These are phyloP conservation scores for Megalops atlanticus DNA, from an alignment of 2,113 vertebrate genomes.

Conservation along the genomic window DNA sequence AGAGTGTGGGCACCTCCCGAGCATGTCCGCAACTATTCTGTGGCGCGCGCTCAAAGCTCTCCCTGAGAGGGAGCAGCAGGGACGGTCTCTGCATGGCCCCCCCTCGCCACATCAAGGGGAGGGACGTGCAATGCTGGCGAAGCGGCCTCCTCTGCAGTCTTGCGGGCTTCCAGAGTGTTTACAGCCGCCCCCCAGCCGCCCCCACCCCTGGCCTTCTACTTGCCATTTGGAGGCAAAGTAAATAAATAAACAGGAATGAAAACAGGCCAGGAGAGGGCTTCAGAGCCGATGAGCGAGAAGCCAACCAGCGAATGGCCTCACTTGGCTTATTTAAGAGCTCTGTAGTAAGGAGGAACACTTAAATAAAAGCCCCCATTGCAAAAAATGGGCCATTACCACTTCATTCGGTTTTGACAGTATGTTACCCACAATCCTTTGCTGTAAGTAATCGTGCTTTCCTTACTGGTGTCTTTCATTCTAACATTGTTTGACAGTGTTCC, in stretches of 20 bases:
- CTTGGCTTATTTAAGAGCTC: slow-evolving; percentile 3
- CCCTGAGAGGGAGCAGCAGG: slow-evolving; percentile 52
- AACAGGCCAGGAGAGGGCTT: slow-evolving; percentile 7
- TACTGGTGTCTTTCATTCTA: not conserved
- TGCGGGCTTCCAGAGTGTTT: slow-evolving; percentile 55
- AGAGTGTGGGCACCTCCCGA: slow-evolving; percentile 67
- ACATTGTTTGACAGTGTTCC: not conserved
- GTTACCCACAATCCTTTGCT: not conserved
- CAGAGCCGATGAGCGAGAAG: not conserved
- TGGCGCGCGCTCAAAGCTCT: slow-evolving; percentile 67
- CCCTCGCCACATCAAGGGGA: slow-evolving; percentile 67
- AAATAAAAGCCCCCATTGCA: not conserved
- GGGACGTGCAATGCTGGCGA: slow-evolving; percentile 45
- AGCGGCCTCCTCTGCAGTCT: slow-evolving; percentile 31
- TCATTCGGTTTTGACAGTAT: not conserved
- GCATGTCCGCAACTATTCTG: slow-evolving; percentile 73
- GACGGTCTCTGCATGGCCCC: slow-evolving; percentile 52
- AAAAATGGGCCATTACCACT: not conserved
- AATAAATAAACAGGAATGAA: slow-evolving; percentile 26
- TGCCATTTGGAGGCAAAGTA: slow-evolving; percentile 14
- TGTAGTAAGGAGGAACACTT: not conserved
- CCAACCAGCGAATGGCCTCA: not conserved
- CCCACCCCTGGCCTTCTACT: slow-evolving; percentile 36
- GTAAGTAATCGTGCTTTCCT: not conserved
- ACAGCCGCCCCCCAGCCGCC: slow-evolving; percentile 52